These are phyloP conservation scores for Pimpla rufipes DNA, from an alignment of 2,888 invertebrate genomes.

Conservation along the genomic window DNA sequence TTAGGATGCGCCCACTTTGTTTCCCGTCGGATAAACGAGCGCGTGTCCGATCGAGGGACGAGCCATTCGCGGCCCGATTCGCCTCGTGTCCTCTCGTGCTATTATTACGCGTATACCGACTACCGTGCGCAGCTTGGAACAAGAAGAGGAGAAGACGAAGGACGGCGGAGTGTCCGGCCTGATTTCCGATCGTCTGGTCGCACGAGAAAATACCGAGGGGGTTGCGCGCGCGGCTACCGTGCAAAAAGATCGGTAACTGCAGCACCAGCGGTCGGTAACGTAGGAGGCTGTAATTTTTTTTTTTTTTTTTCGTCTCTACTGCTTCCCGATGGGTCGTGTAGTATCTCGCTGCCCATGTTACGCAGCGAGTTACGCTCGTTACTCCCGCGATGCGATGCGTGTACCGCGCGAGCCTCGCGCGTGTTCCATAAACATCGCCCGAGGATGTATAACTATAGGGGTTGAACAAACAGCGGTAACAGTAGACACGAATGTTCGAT, in stretches of 20 bases:
- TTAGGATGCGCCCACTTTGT: constrained; percentile 80
- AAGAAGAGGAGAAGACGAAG: constrained; percentile 33
- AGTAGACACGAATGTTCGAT: constrained; percentile 19
- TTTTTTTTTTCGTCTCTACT: background rate
- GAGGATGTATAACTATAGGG: constrained; percentile 18
- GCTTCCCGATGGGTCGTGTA: background rate
- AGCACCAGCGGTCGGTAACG: constrained; percentile 22
- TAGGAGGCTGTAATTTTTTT: no score
- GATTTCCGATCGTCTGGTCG: constrained; percentile 55
- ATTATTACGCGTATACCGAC: constrained; percentile 26
- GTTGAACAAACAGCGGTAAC: constrained; percentile 13
- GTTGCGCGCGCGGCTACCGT: constrained; percentile 50
- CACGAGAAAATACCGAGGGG: constrained; percentile 39
- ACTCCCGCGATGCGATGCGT: constrained; percentile 48
- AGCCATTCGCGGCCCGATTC: constrained; percentile 30
- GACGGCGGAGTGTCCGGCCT: constrained; percentile 34
- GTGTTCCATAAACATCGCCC: constrained; percentile 42
- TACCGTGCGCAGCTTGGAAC: constrained; percentile 6
- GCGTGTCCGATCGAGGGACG: constrained; percentile 55
- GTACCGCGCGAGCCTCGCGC: constrained; percentile 26
- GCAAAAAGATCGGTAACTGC: constrained; percentile 23
- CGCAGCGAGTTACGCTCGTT: constrained; percentile 59
- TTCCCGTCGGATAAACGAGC: constrained; percentile 65
- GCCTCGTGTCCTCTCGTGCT: constrained; percentile 33
- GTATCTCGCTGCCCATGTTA: constrained; percentile 59